Conservation (phyloP, 2,888 invertebrate species). For the Shargacucullia verbasci region DNA sequence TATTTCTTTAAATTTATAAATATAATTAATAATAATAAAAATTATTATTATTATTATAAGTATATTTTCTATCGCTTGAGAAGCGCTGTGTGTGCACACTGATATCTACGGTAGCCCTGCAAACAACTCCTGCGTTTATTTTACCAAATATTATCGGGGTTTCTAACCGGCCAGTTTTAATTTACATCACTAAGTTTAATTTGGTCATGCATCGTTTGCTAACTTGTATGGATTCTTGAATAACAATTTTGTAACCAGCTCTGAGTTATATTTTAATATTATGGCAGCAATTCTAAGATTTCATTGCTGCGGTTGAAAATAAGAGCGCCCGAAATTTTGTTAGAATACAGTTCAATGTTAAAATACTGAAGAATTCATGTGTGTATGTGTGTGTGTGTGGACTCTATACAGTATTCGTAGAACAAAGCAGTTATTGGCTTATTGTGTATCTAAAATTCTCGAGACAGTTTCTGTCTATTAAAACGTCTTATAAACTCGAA, state of each 20-base stretch:
- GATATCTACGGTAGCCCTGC: background rate
- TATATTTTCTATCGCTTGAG: no score
- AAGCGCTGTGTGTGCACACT: no score
- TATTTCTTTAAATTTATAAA: no score
- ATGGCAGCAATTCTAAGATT: conserved; percentile 9
- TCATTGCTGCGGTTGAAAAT: conserved; percentile 1
- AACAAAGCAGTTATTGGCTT: background rate
- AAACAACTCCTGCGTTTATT: conserved; percentile 6
- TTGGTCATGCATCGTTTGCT: conserved; percentile 7
- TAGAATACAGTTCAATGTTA: background rate
- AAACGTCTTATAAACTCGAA: conserved; percentile 13
- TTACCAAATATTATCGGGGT: conserved; percentile 15
- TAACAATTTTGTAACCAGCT: conserved; percentile 3
- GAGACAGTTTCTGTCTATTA: conserved; percentile 5
- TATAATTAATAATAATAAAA: no score
- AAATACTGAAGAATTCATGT: conserved; percentile 1
- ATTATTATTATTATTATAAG: no score
- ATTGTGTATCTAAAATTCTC: background rate
- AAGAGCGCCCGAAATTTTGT: conserved; percentile 1
- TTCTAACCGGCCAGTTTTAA: conserved; percentile 18
- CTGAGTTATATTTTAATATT: conserved; percentile 4
- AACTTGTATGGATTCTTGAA: conserved; percentile 15
- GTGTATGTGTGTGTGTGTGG: no score
- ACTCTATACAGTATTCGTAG: background rate
- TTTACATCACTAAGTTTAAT: conserved; percentile 14